Evolutionary conservation across 2,113 vertebrate genomes (phyloP), one percentile per base, ranked within the genome.

Genomic region (Cyprinodon tularosa): DNA sequence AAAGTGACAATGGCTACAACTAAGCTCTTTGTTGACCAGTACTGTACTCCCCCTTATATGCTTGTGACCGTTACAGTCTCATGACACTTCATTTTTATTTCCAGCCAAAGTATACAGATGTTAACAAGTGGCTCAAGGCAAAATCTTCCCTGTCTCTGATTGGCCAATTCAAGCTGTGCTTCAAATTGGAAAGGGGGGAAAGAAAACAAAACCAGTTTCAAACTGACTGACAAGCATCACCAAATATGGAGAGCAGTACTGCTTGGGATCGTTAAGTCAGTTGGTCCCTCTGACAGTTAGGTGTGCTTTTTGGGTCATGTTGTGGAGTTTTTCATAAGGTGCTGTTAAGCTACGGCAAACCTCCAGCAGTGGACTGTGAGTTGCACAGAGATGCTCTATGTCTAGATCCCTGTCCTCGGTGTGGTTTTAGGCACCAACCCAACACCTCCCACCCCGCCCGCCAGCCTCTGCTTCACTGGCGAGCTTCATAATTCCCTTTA

Each of bases 371-470:
- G 61, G 78, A 48, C 83, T 89, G 89, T 6, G 61, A 88, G 82
- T 71, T 7, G 72, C 87, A 93, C 91, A 93, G 90, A 90, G 92
- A 92, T 91, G 90, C 90, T 90, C 87, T 92, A 83, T 93, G 87
- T 90, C 88, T 87, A 73, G 68, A 85, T 80, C 66, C 80, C 73
- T 91, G 84, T 90, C 82, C 85, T 85, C 85, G 64, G 47, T 93
- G 92, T 94, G 91, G 91, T 92, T 93, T 93, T 92, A 93, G 93
- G 92, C 93, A 91, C 66, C 17, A 20, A 67, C 86, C 91, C 92
- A 94, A 87, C 62, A 37, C 69, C 86, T 42, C 64, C 64, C 42
- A 44, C 91, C 81, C 82, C 82, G 53, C 81, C 80, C 29, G 29
- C 73, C 68, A 60, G 81, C 81, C 87, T 82, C 82, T 86, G 86